phyloP scores from a whole-genome alignment of 2,113 vertebrate genomes.

The Hymenochirus boettgeri region DNA sequence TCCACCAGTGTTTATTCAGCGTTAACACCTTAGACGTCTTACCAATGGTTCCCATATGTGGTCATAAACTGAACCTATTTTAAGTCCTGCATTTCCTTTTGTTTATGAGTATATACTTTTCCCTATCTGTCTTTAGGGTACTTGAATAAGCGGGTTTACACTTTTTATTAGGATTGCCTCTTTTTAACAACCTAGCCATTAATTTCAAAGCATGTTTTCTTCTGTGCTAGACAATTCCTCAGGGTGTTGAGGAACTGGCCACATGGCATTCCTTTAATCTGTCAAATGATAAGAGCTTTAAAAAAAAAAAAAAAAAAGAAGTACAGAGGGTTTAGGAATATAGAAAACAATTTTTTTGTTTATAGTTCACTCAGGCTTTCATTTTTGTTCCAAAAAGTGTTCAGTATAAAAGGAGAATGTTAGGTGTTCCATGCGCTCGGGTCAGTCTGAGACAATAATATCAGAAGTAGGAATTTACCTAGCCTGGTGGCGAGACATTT shows the following conservation, averaged over 20 bases:
- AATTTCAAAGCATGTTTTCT: slow-evolving; percentile 1
- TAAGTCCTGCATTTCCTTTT: background rate
- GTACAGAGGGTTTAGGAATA: no score
- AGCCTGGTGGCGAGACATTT: no score
- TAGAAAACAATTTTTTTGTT: no score
- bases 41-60: background rate
- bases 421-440: no score
- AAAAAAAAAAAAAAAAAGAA: no score
- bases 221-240: background rate
- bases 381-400: no score
- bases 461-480: no score
- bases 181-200: background rate
- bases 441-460: no score
- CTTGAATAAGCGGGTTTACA: background rate
- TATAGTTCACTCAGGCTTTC: no score
- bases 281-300: no score
- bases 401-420: no score
- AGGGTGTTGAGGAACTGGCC: background rate
- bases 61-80: background rate
- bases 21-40: background rate
- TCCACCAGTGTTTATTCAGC: background rate
- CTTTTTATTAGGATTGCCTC: background rate
- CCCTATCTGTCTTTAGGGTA: background rate
- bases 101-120: background rate
- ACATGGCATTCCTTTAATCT: background rate